Base-by-base conservation (phyloP, 1,140 invertebrate species). In the Nymphalis io region DNA sequence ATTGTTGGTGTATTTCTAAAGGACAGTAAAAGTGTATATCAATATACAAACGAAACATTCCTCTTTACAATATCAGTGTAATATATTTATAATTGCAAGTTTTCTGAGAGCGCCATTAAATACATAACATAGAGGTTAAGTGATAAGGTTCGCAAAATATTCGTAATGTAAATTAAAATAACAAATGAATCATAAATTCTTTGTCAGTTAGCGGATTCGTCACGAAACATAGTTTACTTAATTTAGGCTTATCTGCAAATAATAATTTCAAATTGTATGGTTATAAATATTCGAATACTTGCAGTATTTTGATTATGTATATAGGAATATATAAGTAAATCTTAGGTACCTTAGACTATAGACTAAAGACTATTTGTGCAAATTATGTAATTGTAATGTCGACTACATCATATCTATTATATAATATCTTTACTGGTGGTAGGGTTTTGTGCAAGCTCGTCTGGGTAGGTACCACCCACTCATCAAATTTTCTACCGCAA, bases 81-180 rank as follows among this genome's bases (percentile, higher is more conserved):
- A 46, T 16, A 12, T 42, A 44, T 44, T 44, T 44, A n/a, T n/a
- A 46, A 46, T 46, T n/a, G 16, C n/a, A 46, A 46, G 44, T 16
- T 46, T n/a, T 46, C 44, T 16, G 15, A 46, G n/a, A 46, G 5
- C 5, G 6, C 6, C 6, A 46, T 3, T 46, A 16, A 46, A 16
- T 46, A 6, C 44, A 46, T 46, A 8, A 18, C n/a, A 42, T 12
- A n/a, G n/a, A n/a, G n/a, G n/a, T n/a, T 46, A 2, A 18, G 5
- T 3, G 46, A 51, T 51, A 51, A 51, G 46, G 16, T 51, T 51
- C 46, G 46, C 15, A 20, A 51, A 51, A 51, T 51, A 51, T 51
- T 51, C 27, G 27, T 33, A 20, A 48, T 11, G 46, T 51, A 51
- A 3, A 18, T 20, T 51, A 8, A 51, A 51, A 51, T 13, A 51